Evolutionary conservation across 2,888 invertebrate species (phyloP), one percentile per base, ranked within the genome.

Genomic region (Hirtodrosophila histrioides): DNA sequence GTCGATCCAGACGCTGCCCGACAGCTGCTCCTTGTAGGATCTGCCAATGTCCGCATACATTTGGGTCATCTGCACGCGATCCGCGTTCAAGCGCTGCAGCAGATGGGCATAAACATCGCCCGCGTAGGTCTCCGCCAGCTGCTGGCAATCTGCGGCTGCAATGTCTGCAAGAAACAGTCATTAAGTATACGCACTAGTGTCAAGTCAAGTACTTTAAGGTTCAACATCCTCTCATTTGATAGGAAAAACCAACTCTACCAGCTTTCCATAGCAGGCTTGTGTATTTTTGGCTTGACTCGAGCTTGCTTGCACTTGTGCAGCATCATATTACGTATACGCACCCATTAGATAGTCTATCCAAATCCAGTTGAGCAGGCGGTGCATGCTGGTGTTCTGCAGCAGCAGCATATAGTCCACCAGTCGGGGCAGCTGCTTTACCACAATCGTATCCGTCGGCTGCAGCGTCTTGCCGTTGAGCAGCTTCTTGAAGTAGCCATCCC

Each of bases 291-390:
- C 31, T 8, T 31, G 7, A 3, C 9, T 31, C 7, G 9, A 27
- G 6, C 27, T 27, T 27, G 5, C 27, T 31, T 8, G 31, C 9
- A 31, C 31, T 31, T 46, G 1, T n/a, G 10, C 2, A 5, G 10
- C 12, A n/a, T 3, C 4, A 50, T 33, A 39, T 77, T 31, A 51
- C 7, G 56, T 40, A 57, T 61, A 79, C 89, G 62, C 49, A 90
- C 90, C 90, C 80, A 90, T 85, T 7, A 91, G 69, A 61, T 91
- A 91, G 40, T 91, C 88, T 7, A 87, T 89, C 91, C 91, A 91
- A 8, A 91, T 75, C 88, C 90, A 91, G 60, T 91, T 91, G 0
- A 89, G 76, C 48, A 91, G 62, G 0, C 90, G 82, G 2, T 70
- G 75, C 58, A 78, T 71, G 27, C 88, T 85, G 0, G 89, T 90